phyloP scores from a whole-genome alignment of 2,113 vertebrate genomes.

The Antigone vipio region DNA sequence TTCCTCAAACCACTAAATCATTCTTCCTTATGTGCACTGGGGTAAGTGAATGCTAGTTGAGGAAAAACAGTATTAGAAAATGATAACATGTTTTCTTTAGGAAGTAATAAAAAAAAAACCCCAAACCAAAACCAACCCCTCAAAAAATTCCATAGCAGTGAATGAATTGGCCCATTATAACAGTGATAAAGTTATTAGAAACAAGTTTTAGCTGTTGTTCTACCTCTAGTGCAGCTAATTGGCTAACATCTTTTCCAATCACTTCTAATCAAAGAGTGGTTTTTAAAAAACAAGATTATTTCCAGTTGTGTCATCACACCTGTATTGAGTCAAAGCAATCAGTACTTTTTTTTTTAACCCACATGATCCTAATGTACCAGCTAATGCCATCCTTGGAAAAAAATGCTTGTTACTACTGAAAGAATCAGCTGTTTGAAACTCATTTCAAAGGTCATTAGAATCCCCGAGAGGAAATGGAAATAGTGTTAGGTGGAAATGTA shows the following conservation, averaged over 20 bases:
- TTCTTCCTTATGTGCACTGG: neutral
- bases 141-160: neutral
- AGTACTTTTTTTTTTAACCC: neutral
- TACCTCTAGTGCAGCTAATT: neutral
- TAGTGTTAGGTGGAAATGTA: neutral
- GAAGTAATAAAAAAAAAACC: fast-evolving
- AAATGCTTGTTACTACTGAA: neutral
- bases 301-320: neutral
- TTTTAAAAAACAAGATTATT: neutral
- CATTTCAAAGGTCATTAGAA: neutral
- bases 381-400: neutral
- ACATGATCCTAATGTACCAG: neutral
- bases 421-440: neutral
- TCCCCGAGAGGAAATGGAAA: neutral
- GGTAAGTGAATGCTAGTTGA: neutral
- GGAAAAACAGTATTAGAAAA: neutral
- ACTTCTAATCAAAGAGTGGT: neutral
- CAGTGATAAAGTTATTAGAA: neutral
- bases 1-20: neutral
- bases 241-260: neutral
- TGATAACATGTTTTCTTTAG: neutral
- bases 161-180: neutral
- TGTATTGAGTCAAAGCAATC: neutral
- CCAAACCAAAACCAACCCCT: neutral
- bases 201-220: neutral